phyloP scores from a whole-genome alignment of 2,797 vertebrate species.

The Mallotus villosus region DNA sequence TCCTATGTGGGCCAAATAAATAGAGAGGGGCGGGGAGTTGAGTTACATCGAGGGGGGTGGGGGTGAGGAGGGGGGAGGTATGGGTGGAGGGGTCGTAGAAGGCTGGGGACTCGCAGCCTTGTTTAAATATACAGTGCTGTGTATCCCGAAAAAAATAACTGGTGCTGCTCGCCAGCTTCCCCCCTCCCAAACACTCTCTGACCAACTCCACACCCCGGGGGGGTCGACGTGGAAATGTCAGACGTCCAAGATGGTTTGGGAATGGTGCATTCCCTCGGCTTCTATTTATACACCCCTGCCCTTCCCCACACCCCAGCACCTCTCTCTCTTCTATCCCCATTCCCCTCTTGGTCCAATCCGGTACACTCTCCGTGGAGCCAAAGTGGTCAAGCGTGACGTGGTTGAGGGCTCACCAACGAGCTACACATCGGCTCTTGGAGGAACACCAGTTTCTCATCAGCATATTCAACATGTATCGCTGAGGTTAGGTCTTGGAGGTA shows the following conservation, averaged over 20 bases:
- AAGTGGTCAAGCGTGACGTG: background rate
- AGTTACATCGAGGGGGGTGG: background rate
- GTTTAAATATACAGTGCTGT: slow-evolving; percentile 44
- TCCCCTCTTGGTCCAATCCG: background rate
- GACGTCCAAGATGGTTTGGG: background rate
- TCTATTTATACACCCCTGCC: slow-evolving; percentile 30
- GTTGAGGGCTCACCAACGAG: background rate
- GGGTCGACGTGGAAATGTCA: slow-evolving; percentile 7
- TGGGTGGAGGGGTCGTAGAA: slow-evolving; percentile 18
- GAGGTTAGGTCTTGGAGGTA: too few species aligned
- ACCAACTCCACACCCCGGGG: background rate
- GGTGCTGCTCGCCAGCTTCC: slow-evolving; percentile 5
- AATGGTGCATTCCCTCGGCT: background rate
- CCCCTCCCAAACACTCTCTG: background rate
- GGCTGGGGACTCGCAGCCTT: slow-evolving; percentile 28
- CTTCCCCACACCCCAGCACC: slow-evolving; percentile 10
- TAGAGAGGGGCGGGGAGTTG: background rate
- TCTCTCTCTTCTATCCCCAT: background rate
- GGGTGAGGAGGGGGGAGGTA: slow-evolving; percentile 3
- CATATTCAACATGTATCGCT: background rate
- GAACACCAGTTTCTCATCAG: background rate
- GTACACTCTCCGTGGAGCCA: background rate
- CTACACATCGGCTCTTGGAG: slow-evolving; percentile 1
- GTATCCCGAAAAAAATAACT: slow-evolving; percentile 33
- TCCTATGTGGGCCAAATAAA: slow-evolving; percentile 8